Evolutionary conservation across 2,797 vertebrate genomes (phyloP).

Genomic region (Sebastes diaconus): DNA sequence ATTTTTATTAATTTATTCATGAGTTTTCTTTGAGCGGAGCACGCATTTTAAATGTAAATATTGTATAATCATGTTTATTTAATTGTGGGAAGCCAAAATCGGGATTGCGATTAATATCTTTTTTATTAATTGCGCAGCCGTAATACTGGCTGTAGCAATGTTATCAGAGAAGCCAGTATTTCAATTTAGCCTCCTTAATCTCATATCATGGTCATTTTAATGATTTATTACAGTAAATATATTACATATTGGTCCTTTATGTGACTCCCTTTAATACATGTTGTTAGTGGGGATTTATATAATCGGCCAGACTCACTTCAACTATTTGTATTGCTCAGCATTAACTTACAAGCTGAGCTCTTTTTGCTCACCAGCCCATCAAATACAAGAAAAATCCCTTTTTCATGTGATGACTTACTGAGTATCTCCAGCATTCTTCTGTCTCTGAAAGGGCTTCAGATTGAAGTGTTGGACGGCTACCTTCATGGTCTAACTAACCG

Average conservation of each 20-base stretch:
- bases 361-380: not conserved
- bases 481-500: conserved; percentile 33
- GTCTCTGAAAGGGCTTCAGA: not conserved
- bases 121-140: too few species aligned
- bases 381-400: not conserved
- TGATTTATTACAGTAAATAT: too few species aligned
- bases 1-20: too few species aligned
- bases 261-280: not conserved
- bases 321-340: not conserved
- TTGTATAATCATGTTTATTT: too few species aligned
- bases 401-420: not conserved
- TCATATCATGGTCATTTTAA: too few species aligned
- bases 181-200: too few species aligned
- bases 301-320: not conserved
- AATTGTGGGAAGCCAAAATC: too few species aligned
- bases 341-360: not conserved
- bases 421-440: not conserved
- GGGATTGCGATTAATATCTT: too few species aligned
- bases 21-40: too few species aligned
- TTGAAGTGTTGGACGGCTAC: conserved; percentile 12
- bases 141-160: too few species aligned
- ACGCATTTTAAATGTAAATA: too few species aligned
- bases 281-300: not conserved
- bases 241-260: not conserved
- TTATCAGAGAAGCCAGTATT: too few species aligned